phyloP scores from a whole-genome alignment of 2,888 invertebrate genomes.

The Xestia rhomboidea region DNA sequence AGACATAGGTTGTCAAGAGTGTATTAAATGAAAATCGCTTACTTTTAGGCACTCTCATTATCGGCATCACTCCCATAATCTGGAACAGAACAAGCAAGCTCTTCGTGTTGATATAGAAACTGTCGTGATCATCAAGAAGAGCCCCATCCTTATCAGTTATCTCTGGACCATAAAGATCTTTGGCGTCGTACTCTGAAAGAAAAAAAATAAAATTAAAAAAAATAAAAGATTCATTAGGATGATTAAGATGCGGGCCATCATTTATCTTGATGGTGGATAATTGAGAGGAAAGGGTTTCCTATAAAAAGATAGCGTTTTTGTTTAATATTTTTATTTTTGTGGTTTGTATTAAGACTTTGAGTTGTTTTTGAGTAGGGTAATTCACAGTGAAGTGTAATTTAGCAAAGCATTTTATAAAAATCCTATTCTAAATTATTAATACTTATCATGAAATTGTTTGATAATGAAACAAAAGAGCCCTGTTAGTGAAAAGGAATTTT shows the following conservation, averaged over 20 bases:
- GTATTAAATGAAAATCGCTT: slow-evolving; percentile 34
- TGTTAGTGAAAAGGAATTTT: background rate
- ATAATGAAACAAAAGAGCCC: background rate
- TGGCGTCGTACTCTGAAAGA: slow-evolving; percentile 77
- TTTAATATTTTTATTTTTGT: slow-evolving; percentile 9
- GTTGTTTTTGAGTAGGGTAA: background rate
- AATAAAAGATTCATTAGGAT: slow-evolving; percentile 56
- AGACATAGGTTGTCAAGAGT: background rate
- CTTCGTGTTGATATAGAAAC: slow-evolving; percentile 93
- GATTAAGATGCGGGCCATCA: slow-evolving; percentile 45
- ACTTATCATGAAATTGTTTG: background rate
- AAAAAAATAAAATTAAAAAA: slow-evolving; percentile 19
- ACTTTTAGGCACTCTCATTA: slow-evolving; percentile 92
- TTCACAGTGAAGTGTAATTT: background rate
- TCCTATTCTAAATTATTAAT: no score
- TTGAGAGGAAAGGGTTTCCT: slow-evolving; percentile 24
- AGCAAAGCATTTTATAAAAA: no score
- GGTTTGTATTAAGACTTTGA: slow-evolving; percentile 3
- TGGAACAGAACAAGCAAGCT: slow-evolving; percentile 93
- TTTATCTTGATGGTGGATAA: slow-evolving; percentile 49
- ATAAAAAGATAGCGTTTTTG: slow-evolving; percentile 7
- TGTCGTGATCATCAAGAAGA: slow-evolving; percentile 92
- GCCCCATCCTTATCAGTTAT: slow-evolving; percentile 90
- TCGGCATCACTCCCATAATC: slow-evolving; percentile 94
- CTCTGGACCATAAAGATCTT: slow-evolving; percentile 86